Conservation (phyloP, 2,797 vertebrate species). For the Eurystomus glaucurus region DNA sequence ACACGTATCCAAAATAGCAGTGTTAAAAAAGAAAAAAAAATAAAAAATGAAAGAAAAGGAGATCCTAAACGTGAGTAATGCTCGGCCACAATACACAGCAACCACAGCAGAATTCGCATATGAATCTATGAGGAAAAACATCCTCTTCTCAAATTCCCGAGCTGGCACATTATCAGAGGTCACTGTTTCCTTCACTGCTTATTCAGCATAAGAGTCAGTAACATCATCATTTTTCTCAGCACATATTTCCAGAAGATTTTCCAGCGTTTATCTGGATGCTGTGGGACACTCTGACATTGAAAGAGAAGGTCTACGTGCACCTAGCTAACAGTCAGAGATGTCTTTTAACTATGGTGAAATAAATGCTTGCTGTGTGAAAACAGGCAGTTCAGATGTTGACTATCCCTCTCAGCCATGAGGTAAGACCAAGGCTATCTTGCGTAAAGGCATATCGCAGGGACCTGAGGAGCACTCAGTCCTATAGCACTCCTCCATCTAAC, state of each 20-base stretch:
- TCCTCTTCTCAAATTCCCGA: not conserved
- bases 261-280: fast-evolving
- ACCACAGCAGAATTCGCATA: not conserved
- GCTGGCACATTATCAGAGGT: not conserved
- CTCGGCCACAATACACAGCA: not conserved
- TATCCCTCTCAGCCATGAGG: not conserved
- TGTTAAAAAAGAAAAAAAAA: not conserved
- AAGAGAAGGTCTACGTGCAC: not conserved
- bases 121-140: not conserved
- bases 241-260: not conserved
- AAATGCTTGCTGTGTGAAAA: not conserved
- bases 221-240: not conserved
- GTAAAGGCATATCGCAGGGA: fast-evolving
- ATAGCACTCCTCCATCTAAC: not conserved
- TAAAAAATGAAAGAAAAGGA: not conserved
- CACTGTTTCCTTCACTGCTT: not conserved
- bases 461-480: fast-evolving
- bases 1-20: not conserved
- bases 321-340: not conserved
- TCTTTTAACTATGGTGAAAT: not conserved
- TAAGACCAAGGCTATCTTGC: not conserved
- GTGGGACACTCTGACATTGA: not conserved
- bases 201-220: not conserved
- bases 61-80: not conserved
- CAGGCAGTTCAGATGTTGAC: not conserved